phyloP scores from a whole-genome alignment of 2,113 vertebrate species.

The Octodon degus region DNA sequence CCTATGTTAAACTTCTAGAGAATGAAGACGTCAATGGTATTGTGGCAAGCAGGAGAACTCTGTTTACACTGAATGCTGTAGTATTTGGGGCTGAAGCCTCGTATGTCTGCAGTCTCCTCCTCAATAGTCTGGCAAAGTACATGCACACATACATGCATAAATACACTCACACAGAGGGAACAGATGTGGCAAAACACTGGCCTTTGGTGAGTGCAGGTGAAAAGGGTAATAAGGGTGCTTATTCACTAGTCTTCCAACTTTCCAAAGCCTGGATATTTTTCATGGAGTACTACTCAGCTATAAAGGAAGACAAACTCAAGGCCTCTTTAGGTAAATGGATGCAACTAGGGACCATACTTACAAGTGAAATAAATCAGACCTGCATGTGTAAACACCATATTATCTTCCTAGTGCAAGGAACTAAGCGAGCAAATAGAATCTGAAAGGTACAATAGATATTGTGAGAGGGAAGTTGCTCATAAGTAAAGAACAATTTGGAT shows the following conservation, averaged over 20 bases:
- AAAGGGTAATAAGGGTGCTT: not conserved
- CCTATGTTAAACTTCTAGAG: not conserved
- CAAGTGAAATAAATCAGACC: too few relatives aligned
- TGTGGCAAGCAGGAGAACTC: not conserved
- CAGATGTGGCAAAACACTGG: not conserved
- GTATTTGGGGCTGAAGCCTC: not conserved
- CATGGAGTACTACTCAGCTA: too few relatives aligned
- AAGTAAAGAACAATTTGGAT: too few relatives aligned
- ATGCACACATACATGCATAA: not conserved
- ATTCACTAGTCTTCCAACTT: not conserved
- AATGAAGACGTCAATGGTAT: not conserved
- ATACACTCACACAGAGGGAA: too few relatives aligned
- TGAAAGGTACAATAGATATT: too few relatives aligned
- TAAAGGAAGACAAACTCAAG: too few relatives aligned
- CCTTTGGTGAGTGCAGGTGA: not conserved
- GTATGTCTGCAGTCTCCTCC: not conserved
- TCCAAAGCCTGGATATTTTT: not conserved
- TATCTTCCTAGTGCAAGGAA: too few relatives aligned
- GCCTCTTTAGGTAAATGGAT: too few relatives aligned
- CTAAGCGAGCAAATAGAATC: too few relatives aligned
- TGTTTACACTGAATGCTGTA: not conserved
- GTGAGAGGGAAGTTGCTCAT: too few relatives aligned
- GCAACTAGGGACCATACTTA: too few relatives aligned
- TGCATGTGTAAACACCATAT: too few relatives aligned
- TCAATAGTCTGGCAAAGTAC: not conserved